Evolutionary conservation across 2,113 vertebrate species (phyloP).

Genomic region (Malurus alboscapulatus): DNA sequence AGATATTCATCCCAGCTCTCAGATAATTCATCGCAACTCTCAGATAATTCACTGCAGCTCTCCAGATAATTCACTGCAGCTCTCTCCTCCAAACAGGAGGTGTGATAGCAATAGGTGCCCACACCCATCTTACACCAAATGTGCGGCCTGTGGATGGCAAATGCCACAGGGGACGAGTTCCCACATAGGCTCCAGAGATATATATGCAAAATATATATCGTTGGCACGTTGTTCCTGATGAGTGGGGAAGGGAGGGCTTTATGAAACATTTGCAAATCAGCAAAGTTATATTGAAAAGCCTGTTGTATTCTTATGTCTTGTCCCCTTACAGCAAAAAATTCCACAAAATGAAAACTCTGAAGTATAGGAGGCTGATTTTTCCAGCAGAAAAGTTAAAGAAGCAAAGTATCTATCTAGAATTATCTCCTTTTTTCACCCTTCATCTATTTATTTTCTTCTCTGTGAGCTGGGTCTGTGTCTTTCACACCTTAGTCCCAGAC

Average conservation of each 20-base stretch:
- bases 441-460: background rate
- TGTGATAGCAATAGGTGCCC: rapidly evolving
- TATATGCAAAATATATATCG: background rate
- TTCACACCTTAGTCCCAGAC: background rate
- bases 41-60: too few relatives aligned
- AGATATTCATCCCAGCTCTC: too few relatives aligned
- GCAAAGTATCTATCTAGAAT: background rate
- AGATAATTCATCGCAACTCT: background rate
- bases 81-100: background rate
- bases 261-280: background rate
- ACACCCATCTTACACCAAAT: rapidly evolving
- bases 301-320: background rate
- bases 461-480: background rate
- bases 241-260: background rate
- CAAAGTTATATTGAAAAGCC: background rate
- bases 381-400: background rate
- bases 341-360: background rate
- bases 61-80: too few relatives aligned
- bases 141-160: background rate
- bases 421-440: background rate
- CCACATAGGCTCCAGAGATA: rapidly evolving
- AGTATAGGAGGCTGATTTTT: background rate
- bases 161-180: background rate
- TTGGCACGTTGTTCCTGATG: rapidly evolving
- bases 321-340: background rate